phyloP scores from a whole-genome alignment of 1,140 invertebrate genomes.

The Ditylenchus dipsaci region DNA sequence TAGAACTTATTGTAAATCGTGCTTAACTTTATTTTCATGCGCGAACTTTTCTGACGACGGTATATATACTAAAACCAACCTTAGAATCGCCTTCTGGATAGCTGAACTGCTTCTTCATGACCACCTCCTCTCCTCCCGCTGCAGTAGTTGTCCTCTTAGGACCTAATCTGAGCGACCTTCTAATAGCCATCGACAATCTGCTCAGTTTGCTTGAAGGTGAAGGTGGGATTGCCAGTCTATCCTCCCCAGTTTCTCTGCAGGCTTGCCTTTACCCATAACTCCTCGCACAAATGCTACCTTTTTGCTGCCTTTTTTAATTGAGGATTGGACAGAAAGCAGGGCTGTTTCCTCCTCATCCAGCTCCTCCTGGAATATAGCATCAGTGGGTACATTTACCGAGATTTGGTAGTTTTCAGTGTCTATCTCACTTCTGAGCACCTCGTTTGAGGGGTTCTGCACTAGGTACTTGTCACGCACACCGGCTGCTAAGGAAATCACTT shows the following conservation, averaged over 20 bases:
- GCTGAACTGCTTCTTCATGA: not conserved
- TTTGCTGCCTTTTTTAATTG: not conserved
- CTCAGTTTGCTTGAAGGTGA: not conserved
- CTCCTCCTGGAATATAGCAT: not conserved
- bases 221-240: not conserved
- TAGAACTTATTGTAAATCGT: too few relatives aligned
- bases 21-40: too few relatives aligned
- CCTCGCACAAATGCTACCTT: not conserved
- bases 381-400: not conserved
- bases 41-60: too few relatives aligned
- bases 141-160: conserved; percentile 17
- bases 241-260: not conserved
- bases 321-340: not conserved
- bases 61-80: too few relatives aligned
- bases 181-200: conserved; percentile 17
- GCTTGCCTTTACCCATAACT: not conserved
- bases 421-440: not conserved
- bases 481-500: too few relatives aligned
- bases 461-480: too few relatives aligned
- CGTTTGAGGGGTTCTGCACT: too few relatives aligned
- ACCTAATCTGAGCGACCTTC: conserved; percentile 17
- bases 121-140: not conserved
- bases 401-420: not conserved
- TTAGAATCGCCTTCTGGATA: conserved; percentile 10
- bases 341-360: not conserved